Evolutionary conservation across 2,888 invertebrate genomes (phyloP).

Genomic region (Oscheius myriophilus): DNA sequence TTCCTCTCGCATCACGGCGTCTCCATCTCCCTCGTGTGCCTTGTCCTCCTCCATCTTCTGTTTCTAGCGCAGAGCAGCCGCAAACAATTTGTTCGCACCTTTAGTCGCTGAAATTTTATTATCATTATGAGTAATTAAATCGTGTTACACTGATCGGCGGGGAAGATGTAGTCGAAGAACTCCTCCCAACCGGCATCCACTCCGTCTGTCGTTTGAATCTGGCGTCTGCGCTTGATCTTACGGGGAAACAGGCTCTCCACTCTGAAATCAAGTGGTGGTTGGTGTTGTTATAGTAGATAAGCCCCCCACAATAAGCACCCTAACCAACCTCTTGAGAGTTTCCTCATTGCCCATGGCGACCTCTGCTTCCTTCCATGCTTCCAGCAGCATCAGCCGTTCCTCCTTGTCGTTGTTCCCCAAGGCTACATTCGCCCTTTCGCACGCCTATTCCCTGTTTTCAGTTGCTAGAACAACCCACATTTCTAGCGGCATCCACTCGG

Average conservation of each 20-base stretch:
- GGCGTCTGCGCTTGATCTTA: constrained; percentile 90
- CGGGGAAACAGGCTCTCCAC: constrained; percentile 82
- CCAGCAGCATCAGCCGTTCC: constrained; percentile 88
- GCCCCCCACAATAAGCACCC: neutral
- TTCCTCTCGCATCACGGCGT: constrained; percentile 34
- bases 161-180: constrained; percentile 97
- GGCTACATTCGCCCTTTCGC: constrained; percentile 81
- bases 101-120: constrained; percentile 70
- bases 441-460: constrained; percentile 11
- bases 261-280: constrained; percentile 26
- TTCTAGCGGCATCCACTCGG: constrained; percentile 73
- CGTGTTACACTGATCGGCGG: constrained; percentile 84
- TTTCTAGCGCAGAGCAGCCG: constrained; percentile 86
- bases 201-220: constrained; percentile 90
- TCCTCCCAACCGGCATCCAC: constrained; percentile 98
- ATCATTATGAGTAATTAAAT: too few relatives aligned
- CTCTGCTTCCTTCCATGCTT: constrained; percentile 96
- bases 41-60: too few relatives aligned
- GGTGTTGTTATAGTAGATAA: too few relatives aligned
- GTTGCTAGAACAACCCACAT: constrained; percentile 27
- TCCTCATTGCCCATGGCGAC: constrained; percentile 72
- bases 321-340: constrained; percentile 29
- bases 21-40: constrained; percentile 20
- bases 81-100: constrained; percentile 92
- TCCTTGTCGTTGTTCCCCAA: constrained; percentile 81